A percentile compares a stretch with the other conserved stretches of the same genome.
Evolutionary conservation across 2,113 vertebrate species (phyloP).

Genomic region (Herpailurus yagouaroundi): DNA sequence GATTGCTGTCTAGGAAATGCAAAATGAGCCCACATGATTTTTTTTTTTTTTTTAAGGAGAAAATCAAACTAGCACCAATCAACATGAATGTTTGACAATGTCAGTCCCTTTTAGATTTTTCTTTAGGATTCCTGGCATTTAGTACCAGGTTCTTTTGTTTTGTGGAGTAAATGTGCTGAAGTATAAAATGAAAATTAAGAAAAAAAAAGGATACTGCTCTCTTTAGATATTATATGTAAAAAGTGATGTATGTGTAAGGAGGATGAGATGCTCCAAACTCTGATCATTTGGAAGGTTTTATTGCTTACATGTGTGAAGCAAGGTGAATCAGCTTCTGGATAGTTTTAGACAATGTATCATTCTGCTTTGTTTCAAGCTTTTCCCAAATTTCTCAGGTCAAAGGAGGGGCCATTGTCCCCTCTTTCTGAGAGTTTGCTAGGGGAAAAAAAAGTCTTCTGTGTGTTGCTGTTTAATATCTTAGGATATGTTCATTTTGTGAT

Average conservation of each 20-base stretch:
- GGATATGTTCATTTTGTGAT: conserved; percentile 29
- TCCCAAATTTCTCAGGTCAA: not conserved
- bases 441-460: not conserved
- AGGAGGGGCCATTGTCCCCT: fast-evolving
- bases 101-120: conserved; percentile 40
- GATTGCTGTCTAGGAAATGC: conserved; percentile 79
- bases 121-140: conserved; percentile 39
- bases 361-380: not conserved
- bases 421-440: not conserved
- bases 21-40: conserved; percentile 56
- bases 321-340: not conserved
- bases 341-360: not conserved
- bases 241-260: not conserved
- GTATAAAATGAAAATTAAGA: conserved; percentile 32
- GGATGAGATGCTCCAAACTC: not conserved
- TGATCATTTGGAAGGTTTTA: not conserved
- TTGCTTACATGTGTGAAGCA: not conserved
- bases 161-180: conserved; percentile 22
- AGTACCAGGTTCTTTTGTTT: conserved; percentile 58
- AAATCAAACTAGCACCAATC: conserved; percentile 52
- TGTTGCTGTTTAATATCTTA: conserved; percentile 21
- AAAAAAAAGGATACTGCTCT: not conserved
- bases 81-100: conserved; percentile 31
- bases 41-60: conserved; percentile 44
- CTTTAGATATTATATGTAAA: not conserved